Evolutionary conservation across 2,797 vertebrate genomes (phyloP).

Genomic region (Oreortyx pictus): DNA sequence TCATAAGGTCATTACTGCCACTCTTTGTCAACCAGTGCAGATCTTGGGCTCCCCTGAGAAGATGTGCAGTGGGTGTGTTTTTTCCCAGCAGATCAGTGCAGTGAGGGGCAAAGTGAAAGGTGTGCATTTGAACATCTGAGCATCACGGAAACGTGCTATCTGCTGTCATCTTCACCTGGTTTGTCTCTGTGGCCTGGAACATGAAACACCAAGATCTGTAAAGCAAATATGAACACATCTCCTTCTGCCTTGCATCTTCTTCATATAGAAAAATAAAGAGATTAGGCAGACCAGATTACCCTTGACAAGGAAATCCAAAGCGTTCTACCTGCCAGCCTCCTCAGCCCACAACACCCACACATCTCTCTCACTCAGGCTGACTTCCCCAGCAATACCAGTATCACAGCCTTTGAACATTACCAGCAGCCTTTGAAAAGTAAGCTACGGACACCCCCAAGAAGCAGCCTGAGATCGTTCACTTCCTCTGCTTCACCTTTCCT

Average conservation of each 20-base stretch:
- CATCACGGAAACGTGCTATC: background rate
- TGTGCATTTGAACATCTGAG: background rate
- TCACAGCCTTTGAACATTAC: background rate
- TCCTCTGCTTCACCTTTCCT: conserved; percentile 6
- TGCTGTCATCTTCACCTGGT: background rate
- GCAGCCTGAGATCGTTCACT: background rate
- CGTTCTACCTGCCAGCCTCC: background rate
- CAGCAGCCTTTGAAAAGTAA: background rate
- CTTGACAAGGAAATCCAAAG: background rate
- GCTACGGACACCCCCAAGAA: background rate
- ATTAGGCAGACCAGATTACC: background rate
- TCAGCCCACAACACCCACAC: background rate
- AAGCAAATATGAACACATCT: background rate
- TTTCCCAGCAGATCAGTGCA: background rate
- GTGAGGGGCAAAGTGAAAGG: background rate
- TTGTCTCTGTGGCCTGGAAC: background rate
- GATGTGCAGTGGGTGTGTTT: background rate
- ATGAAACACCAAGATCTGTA: background rate
- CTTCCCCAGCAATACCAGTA: background rate
- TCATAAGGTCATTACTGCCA: background rate
- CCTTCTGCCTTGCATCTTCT: background rate
- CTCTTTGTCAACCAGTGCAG: background rate
- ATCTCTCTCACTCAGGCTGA: background rate
- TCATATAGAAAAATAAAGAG: background rate
- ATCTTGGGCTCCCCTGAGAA: background rate